Base-by-base conservation (phyloP, 2,797 vertebrate genomes). In the Labroides dimidiatus region DNA sequence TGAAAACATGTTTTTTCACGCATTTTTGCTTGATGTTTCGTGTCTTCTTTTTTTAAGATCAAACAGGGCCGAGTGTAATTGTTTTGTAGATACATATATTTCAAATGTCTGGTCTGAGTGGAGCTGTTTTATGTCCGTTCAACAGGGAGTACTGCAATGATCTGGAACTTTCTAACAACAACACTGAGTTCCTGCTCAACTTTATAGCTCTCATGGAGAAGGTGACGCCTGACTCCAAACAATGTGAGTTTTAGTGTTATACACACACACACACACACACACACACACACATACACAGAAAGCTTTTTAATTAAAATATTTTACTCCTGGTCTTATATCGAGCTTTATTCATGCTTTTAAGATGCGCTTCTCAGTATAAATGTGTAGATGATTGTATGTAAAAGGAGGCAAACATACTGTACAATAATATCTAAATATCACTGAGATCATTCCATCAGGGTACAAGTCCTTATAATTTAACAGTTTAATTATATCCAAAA, bases 181-280 rank as follows among this genome's bases (percentile, higher is more conserved):
- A 99, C 95, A 99, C 98, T 0, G 98, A 99, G 86, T 99, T 99
- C 92, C 95, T 99, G 89, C 94, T 97, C 77, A 99, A 98, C 94
- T 99, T 99, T 92, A 99, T 99, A 69, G 95, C 96, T 67, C 96
- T 99, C 70, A 99, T 99, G 97, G 97, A 99, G 94, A 99, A 99
- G 93, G 96, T 98, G 92, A 99, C 97, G 4, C 98, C 98, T 4
- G 97, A 99, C 92, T 99, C 97, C 83, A 98, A 99, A 92, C 96
- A 97, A 92, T 99, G 98, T 99, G 91, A 96, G 97, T 92, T 64
- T 59, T 6, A 23, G 24, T 56, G n/a, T 42, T 27, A 6, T 27
- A 12, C 33, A 42, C 14, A 12, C n/a, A 27, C 6, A 6, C 24
- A 27, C 3, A 27, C 24, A 27, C 24, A 27, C 24, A 27, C 24